phyloP scores from a whole-genome alignment of 2,888 invertebrate species.

The Phytoseiulus persimilis region DNA sequence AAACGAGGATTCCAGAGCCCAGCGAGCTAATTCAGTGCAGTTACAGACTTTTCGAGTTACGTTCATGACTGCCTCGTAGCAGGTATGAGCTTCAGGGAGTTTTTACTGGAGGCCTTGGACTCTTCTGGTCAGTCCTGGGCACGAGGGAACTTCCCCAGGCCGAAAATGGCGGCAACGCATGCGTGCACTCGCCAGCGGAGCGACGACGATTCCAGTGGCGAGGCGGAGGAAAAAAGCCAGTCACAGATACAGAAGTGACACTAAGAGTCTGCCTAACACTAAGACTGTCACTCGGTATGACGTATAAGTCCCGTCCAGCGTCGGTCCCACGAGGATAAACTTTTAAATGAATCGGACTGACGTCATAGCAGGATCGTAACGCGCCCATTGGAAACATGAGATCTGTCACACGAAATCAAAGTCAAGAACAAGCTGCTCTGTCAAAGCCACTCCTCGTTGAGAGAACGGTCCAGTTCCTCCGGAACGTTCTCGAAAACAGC shows the following conservation, averaged over 20 bases:
- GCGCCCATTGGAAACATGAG: no score
- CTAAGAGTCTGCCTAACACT: background rate
- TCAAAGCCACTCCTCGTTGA: background rate
- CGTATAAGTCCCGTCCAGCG: background rate
- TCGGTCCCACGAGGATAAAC: background rate
- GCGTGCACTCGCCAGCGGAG: background rate
- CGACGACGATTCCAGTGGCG: background rate
- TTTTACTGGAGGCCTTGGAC: no score
- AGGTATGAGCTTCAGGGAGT: no score
- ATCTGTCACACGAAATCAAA: background rate
- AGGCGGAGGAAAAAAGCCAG: background rate
- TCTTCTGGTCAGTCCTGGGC: no score
- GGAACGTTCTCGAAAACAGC: no score
- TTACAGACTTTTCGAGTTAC: no score
- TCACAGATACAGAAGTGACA: background rate
- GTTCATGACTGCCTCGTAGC: no score
- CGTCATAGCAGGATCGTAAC: background rate
- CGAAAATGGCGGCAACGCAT: background rate
- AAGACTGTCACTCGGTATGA: background rate
- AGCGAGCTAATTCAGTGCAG: no score
- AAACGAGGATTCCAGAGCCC: no score
- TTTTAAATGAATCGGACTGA: background rate
- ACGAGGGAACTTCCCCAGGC: background rate
- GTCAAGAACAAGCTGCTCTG: background rate
- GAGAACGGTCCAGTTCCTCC: background rate